Evolutionary conservation across 2,888 invertebrate species (phyloP), one percentile per base, ranked within the genome.

Genomic region (Drosophila testacea): DNA sequence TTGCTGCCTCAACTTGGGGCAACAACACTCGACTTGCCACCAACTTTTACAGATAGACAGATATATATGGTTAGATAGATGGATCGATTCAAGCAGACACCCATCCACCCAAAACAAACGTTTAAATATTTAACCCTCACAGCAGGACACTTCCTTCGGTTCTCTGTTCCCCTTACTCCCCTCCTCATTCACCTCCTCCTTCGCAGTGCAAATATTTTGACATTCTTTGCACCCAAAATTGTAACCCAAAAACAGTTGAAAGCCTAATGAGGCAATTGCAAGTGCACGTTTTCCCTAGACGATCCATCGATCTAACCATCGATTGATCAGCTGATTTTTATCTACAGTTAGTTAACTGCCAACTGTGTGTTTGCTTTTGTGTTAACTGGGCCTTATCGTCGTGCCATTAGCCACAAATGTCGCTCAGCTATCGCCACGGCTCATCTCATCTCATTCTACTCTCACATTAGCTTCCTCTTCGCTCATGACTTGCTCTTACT

Each of bases 331-430:
- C 56, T 66, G 73, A 73, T 74, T 39, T 7, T 46, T 52, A 75
- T 75, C 74, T 47, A 30, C 30, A 42, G 38, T 61, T 52, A 6
- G 54, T 46, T 62, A 27, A 34, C 56, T 61, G 46, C 51, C 51
- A 36, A 50, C 63, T 63, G 52, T 51, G 27, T 28, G 55, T 27
- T 41, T 36, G 13, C 55, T 27, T 67, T 54, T 22, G 22, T 22
- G 54, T 65, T 70, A 64, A 65, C 69, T 69, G 64, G 60, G 54
- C 60, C 52, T 68, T 64, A 68, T 71, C 57, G 50, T 69, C 65
- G 70, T 54, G 69, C 27, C 34, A 9, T 77, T 77, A 73, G 67
- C 73, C 77, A 70, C 77, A 74, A 74, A 74, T 72, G 73, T 74
- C 69, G 47, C 56, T 39, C 32, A 51, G 68, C 22, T 61, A 64